A percentile compares a stretch with the other conserved stretches of the same genome.
These are phyloP conservation scores for Helostoma temminkii DNA, from an alignment of 2,797 vertebrate species.

Conservation along the genomic window DNA sequence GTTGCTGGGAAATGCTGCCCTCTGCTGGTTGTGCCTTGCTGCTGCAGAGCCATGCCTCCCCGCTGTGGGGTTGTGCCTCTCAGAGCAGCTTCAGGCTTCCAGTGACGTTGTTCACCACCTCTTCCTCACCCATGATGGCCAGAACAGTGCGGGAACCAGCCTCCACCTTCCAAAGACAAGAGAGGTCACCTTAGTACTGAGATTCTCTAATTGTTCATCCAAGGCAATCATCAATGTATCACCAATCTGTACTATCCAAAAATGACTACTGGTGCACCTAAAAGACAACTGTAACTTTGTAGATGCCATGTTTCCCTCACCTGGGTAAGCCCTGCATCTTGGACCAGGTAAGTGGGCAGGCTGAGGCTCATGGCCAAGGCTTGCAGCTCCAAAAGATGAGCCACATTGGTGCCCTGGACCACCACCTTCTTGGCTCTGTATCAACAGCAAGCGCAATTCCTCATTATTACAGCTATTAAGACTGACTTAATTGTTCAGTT, in stretches of 20 bases:
- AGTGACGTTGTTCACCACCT: slow-evolving; percentile 89
- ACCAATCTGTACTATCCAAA: no score
- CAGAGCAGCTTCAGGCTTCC: slow-evolving; percentile 88
- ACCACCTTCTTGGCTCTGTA: slow-evolving; percentile 89
- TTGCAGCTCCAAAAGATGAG: slow-evolving; percentile 88
- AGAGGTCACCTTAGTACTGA: background rate
- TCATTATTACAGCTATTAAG: background rate
- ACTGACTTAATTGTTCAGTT: background rate
- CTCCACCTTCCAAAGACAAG: slow-evolving; percentile 79
- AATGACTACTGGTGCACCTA: background rate
- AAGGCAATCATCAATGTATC: background rate
- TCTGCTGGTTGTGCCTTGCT: slow-evolving; percentile 69
- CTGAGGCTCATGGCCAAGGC: slow-evolving; percentile 88
- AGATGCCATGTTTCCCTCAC: slow-evolving; percentile 56
- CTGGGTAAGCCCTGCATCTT: slow-evolving; percentile 88
- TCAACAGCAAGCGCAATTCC: slow-evolving; percentile 24
- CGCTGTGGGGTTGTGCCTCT: slow-evolving; percentile 22
- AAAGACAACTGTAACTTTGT: background rate
- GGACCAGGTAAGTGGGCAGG: slow-evolving; percentile 87
- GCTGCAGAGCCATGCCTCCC: slow-evolving; percentile 61
- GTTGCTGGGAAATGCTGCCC: slow-evolving; percentile 71
- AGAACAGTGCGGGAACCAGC: slow-evolving; percentile 87
- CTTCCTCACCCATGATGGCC: slow-evolving; percentile 88
- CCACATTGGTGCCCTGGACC: slow-evolving; percentile 86
- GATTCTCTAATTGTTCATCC: background rate